Conservation (phyloP, 2,888 invertebrate genomes). For the Rhyacophila evoluta region DNA sequence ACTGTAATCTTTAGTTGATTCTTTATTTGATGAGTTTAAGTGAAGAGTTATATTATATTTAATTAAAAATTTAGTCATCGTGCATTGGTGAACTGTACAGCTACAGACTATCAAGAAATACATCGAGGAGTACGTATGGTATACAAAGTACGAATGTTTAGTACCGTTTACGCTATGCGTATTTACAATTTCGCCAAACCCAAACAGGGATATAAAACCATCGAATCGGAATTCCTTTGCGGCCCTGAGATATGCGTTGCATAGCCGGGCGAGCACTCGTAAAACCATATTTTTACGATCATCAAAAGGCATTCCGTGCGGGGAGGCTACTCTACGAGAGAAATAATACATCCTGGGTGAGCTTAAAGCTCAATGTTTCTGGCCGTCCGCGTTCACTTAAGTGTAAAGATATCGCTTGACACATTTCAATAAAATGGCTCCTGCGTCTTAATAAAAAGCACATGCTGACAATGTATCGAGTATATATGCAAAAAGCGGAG, state of each 20-base stretch:
- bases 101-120: background rate
- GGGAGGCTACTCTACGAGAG: conserved; percentile 1
- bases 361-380: conserved; percentile 9
- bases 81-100: background rate
- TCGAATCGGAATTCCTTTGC: conserved; percentile 50
- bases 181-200: conserved; percentile 52
- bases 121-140: conserved; percentile 37
- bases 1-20: too few relatives aligned
- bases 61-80: too few relatives aligned
- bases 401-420: conserved; percentile 24
- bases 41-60: too few relatives aligned
- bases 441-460: background rate
- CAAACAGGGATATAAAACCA: conserved; percentile 53
- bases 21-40: too few relatives aligned
- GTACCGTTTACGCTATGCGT: conserved; percentile 30
- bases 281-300: conserved; percentile 55
- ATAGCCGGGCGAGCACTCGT: conserved; percentile 42
- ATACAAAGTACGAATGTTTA: conserved; percentile 47
- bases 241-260: conserved; percentile 44
- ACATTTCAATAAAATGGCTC: conserved; percentile 12
- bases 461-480: background rate
- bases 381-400: conserved; percentile 7
- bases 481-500: background rate
- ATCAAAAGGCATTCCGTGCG: conserved; percentile 48
- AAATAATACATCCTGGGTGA: background rate